These are phyloP conservation scores for Sciurus carolinensis DNA, from an alignment of 2,797 vertebrate species.

Conservation along the genomic window DNA sequence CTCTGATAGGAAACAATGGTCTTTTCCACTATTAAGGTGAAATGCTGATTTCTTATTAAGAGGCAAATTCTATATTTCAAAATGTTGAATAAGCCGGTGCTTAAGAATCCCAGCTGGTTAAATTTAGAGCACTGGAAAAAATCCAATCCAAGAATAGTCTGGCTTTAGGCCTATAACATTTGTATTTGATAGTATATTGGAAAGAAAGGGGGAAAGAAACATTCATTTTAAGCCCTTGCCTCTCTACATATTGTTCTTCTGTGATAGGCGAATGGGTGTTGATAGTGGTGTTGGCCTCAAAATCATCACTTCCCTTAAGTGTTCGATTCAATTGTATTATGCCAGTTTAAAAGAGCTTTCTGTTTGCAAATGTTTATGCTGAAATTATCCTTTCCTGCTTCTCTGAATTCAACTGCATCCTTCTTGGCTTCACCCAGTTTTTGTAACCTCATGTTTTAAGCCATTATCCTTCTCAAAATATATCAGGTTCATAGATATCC, in stretches of 20 bases:
- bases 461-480: background rate
- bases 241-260: conserved; percentile 43
- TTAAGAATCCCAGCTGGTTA: conserved; percentile 74
- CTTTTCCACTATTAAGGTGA: conserved; percentile 44
- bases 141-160: conserved; percentile 72
- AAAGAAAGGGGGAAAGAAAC: conserved; percentile 26
- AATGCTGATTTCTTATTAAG: conserved; percentile 73
- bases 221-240: conserved; percentile 44
- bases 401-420: conserved; percentile 11
- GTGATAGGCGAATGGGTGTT: background rate
- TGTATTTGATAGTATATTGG: conserved; percentile 74
- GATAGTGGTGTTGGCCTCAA: background rate
- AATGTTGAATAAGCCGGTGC: conserved; percentile 65
- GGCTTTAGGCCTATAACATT: conserved; percentile 71
- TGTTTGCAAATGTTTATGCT: conserved; percentile 43
- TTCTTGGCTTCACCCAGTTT: background rate
- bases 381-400: background rate
- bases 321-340: background rate
- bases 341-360: background rate
- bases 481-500: background rate
- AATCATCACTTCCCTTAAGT: background rate
- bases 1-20: conserved; percentile 16
- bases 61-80: conserved; percentile 75
- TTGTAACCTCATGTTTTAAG: background rate
- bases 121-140: conserved; percentile 79